Evolutionary conservation across 2,888 invertebrate genomes (phyloP), one percentile per base, ranked within the genome.

Genomic region (Tortrix viridana): DNA sequence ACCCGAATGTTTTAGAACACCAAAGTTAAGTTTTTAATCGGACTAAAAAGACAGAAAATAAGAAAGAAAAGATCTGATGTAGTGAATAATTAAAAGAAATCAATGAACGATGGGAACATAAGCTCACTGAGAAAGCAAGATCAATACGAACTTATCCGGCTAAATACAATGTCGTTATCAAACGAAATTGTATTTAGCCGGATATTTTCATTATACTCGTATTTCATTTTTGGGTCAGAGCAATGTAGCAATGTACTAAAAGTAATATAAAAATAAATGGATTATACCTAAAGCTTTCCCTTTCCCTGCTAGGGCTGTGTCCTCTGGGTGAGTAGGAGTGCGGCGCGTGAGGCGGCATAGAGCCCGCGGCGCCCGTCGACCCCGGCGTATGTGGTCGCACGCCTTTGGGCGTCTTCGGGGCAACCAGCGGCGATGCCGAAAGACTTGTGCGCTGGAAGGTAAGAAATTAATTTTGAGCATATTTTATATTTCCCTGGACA

Each of bases 271-370:
- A 20, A 18, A 19, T 26, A n/a, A 48, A 61, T 54, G 26, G 62
- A 66, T n/a, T 72, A 74, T 92, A 97, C 97, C 97, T 97, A 92
- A 96, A 97, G 86, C 95, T 96, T 81, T 97, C 97, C 71, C 97
- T 93, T 85, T 97, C 97, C 76, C 96, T 93, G 74, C 92, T 95
- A 56, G 96, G 96, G 84, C 96, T 96, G 81, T 95, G 96, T 65
- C 95, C 95, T 74, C 96, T 93, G 18, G 97, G 96, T 48, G 96
- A 96, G 84, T 96, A 95, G 60, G 94, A 93, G 74, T 94, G 93
- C 5, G 81, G 77, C 16, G 75, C 74, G 67, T 82, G 92, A n/a
- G 79, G 83, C 81, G 79, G 86, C 3, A 79, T 74, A 3, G 84
- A 81, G 41, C 88, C 89, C 19, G 89, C 88, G 9, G 88, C 86